Evolutionary conservation across 2,888 invertebrate species (phyloP), one percentile per base, ranked within the genome.

Genomic region (Pilophorus perplexus): DNA sequence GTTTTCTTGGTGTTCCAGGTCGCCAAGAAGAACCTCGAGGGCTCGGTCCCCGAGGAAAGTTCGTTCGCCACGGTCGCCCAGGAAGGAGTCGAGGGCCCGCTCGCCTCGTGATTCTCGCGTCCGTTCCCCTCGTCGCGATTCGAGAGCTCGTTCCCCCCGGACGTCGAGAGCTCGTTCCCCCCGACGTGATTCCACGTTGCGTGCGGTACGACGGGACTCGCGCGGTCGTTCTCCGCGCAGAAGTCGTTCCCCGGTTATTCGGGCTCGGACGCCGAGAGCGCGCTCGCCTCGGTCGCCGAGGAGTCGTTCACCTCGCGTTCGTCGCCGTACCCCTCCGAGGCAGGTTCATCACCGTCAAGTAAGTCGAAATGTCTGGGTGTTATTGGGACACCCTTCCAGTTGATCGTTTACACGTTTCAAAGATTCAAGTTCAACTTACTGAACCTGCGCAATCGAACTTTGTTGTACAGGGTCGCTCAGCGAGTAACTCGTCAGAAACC

Each of bases 401-500:
- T n/a, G n/a, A n/a, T n/a, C n/a, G n/a, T n/a, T n/a, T n/a, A n/a
- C n/a, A n/a, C n/a, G n/a, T n/a, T n/a, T n/a, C n/a, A n/a, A n/a
- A n/a, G n/a, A n/a, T n/a, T n/a, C n/a, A n/a, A n/a, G n/a, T n/a
- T n/a, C n/a, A n/a, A n/a, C n/a, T n/a, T n/a, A n/a, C n/a, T n/a
- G n/a, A n/a, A n/a, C n/a, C n/a, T n/a, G n/a, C n/a, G n/a, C n/a
- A n/a, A n/a, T n/a, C n/a, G n/a, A n/a, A n/a, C n/a, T n/a, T n/a
- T n/a, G n/a, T 2, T 42, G 6, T 28, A 5, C 48, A 60, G 55
- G 44, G 66, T 27, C 75, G 76, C 77, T 72, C 62, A 6, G 62
- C 79, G 76, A 50, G 72, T 62, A 69, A 68, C 16, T 74, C 73
- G 54, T 74, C 74, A 1, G 89, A 89, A 37, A 88, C 89, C 0